Evolutionary conservation across 1,140 invertebrate species (phyloP), one percentile per base, ranked within the genome.

Genomic region (Delia radicum): DNA sequence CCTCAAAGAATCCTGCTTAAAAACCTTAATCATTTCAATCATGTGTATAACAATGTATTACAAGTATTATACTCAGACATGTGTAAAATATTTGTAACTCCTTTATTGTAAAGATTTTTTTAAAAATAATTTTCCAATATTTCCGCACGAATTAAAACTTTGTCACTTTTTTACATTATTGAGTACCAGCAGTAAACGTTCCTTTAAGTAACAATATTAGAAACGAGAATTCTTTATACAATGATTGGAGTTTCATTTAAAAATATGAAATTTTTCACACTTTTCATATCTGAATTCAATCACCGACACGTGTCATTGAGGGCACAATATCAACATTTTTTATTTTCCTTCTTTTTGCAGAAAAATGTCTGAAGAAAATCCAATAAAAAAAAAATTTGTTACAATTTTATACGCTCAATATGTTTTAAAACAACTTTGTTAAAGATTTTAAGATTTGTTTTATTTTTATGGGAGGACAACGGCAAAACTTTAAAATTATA

Each of bases 141-240:
- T 69, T 69, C 65, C 65, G 65, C 65, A 69, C 65, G 65, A 69
- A 69, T 69, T 69, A 69, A 69, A 69, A 69, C 37, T 69, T 69
- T 69, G 65, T 69, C 65, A 69, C 29, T 69, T 69, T 67, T 18
- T 13, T 31, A 18, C 18, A 6, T 33, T 33, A 12, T 12, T 21
- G 48, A 18, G 48, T n/a, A 55, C 48, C 4, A 55, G 48, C 4
- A 55, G 48, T 21, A 55, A 6, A 55, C 4, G n/a, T 55, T 55
- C 18, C n/a, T 21, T 55, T 55, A 55, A 55, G 48, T 55, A 55
- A 37, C 29, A 69, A 69, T 69, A 69, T 69, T 69, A 69, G 65
- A 33, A 55, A 21, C 4, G n/a, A n/a, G n/a, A n/a, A n/a, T n/a
- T n/a, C n/a, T n/a, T n/a, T n/a, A n/a, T n/a, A n/a, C n/a, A n/a